Evolutionary conservation across 2,888 invertebrate genomes (phyloP).

Genomic region (Villa cingulata): DNA sequence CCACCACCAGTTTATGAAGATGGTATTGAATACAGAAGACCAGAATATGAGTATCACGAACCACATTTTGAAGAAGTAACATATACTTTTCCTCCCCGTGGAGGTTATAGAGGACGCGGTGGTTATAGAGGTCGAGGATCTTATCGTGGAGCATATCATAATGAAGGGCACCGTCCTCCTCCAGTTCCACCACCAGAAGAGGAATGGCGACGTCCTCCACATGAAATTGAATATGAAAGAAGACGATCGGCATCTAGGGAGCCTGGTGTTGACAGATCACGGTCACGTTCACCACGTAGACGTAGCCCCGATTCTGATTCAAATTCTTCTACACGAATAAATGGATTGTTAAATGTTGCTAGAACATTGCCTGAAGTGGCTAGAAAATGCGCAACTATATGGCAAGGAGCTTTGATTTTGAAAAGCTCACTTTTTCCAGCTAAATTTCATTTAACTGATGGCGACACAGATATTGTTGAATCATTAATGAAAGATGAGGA

Average conservation of each 20-base stretch:
- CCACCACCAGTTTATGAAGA: slow-evolving; percentile 47
- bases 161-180: slow-evolving; percentile 37
- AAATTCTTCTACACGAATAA: slow-evolving; percentile 61
- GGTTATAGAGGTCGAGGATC: slow-evolving; percentile 57
- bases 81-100: slow-evolving; percentile 34
- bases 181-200: slow-evolving; percentile 43
- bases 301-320: slow-evolving; percentile 66
- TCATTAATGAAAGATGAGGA: slow-evolving; percentile 90
- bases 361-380: slow-evolving; percentile 76
- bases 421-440: slow-evolving; percentile 93
- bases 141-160: slow-evolving; percentile 52
- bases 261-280: slow-evolving; percentile 58
- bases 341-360: slow-evolving; percentile 59
- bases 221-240: slow-evolving; percentile 51
- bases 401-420: slow-evolving; percentile 92
- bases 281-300: slow-evolving; percentile 54
- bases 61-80: slow-evolving; percentile 44
- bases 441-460: slow-evolving; percentile 86
- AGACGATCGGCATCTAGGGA: slow-evolving; percentile 56
- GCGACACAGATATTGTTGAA: slow-evolving; percentile 87
- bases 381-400: slow-evolving; percentile 68
- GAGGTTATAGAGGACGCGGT: slow-evolving; percentile 45
- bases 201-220: slow-evolving; percentile 54
- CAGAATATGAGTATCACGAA: slow-evolving; percentile 54
- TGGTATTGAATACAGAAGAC: slow-evolving; percentile 49